Conservation (phyloP, 1,140 invertebrate genomes). For the Rhopalosiphum padi region DNA sequence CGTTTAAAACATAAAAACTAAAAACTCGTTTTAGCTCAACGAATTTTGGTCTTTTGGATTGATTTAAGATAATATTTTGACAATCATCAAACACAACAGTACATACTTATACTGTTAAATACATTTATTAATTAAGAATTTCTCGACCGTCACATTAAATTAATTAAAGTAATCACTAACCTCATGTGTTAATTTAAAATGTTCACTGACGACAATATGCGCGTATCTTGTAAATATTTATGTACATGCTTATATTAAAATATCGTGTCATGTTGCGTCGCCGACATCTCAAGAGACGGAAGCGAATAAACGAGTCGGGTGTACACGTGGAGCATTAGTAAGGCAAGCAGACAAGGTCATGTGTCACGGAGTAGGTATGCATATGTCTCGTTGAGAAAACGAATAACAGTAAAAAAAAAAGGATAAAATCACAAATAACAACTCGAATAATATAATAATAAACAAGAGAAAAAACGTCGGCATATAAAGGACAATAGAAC, state of each 20-base stretch:
- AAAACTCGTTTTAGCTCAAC: not conserved
- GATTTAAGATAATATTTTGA: not conserved
- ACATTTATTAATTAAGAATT: not conserved
- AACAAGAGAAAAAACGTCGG: not conserved
- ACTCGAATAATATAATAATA: conserved; percentile 8
- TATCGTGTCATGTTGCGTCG: not conserved
- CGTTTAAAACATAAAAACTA: not conserved
- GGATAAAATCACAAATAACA: not conserved
- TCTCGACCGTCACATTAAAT: not conserved
- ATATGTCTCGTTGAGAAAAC: not conserved
- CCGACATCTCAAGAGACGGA: not conserved
- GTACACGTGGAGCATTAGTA: not conserved
- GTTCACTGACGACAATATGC: not conserved
- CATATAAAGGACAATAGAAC: not conserved
- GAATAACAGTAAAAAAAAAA: not conserved
- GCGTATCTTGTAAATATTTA: not conserved
- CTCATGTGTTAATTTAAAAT: not conserved
- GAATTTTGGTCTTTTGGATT: not conserved
- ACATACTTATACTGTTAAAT: not conserved
- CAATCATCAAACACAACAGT: not conserved
- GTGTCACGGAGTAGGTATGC: not conserved
- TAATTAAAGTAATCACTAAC: conserved; percentile 9
- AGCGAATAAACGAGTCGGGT: not conserved
- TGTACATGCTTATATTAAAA: not conserved
- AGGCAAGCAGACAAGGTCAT: not conserved